Percentiles rank a stretch among this genome's conserved stretches.
phyloP scores from a whole-genome alignment of 2,888 invertebrate genomes.

The Netelia melanura region DNA sequence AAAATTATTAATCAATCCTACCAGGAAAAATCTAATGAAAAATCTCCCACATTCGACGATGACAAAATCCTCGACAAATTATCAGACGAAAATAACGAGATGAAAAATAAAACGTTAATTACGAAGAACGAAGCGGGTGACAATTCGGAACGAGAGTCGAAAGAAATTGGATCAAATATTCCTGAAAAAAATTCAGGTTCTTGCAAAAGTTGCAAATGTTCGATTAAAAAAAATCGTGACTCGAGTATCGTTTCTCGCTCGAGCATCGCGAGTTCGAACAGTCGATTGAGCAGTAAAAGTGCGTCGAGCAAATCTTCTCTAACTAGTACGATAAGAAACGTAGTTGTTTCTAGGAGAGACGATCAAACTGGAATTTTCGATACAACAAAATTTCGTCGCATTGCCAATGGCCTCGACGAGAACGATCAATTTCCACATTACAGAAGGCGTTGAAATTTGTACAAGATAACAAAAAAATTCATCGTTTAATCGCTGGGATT shows the following conservation, averaged over 20 bases:
- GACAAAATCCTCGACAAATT: constrained; percentile 9
- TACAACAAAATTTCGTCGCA: constrained; percentile 42
- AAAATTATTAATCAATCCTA: background rate
- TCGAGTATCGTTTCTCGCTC: constrained; percentile 15
- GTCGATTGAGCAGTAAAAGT: constrained; percentile 43
- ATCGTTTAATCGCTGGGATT: background rate
- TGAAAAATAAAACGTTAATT: background rate
- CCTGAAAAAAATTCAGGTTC: background rate
- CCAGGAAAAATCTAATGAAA: background rate
- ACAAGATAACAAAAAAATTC: background rate
- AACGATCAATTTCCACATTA: constrained; percentile 53
- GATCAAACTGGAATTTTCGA: background rate
- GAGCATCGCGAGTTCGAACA: constrained; percentile 34
- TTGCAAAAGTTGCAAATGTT: constrained; percentile 27
- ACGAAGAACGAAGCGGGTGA: background rate
- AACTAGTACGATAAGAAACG: constrained; percentile 38
- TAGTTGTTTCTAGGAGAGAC: constrained; percentile 2
- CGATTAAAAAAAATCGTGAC: constrained; percentile 23
- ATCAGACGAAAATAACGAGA: background rate
- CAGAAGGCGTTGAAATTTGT: constrained; percentile 44
- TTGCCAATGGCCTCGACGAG: constrained; percentile 65
- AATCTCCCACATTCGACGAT: background rate
- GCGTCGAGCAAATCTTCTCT: constrained; percentile 28
- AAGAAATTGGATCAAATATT: background rate
- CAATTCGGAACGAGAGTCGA: background rate